Evolutionary conservation across 2,797 vertebrate species (phyloP), one percentile per base, ranked within the genome.

Genomic region (Muscicapa comitata): DNA sequence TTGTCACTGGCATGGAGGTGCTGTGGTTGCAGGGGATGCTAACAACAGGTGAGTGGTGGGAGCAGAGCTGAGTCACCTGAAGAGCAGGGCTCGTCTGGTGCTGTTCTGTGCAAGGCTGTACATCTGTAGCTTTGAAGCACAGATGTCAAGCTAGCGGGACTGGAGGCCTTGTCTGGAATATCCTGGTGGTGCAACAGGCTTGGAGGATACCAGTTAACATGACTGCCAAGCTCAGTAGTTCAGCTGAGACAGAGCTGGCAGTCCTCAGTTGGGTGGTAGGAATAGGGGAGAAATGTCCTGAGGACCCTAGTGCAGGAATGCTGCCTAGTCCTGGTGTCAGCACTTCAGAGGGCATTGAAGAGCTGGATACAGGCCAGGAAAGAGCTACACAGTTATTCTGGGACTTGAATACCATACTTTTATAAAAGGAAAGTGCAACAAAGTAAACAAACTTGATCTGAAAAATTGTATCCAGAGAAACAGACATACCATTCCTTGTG

Each of bases 331-430:
- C 28, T 37, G 18, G 10, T 76, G n/a, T 13, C 28, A 38, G 18
- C 15, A 17, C 16, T 85, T 76, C 24, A 33, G n/a, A 51, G 19
- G 11, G 13, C 23, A 7, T 13, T 28, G 54, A 67, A 59, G 62
- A 59, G n/a, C 28, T 75, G 8, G 15, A 20, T n/a, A 4, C 18
- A 28, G 12, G 8, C 20, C 28, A 37, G 38, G 17, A 51, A 43
- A 19, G 13, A 59, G 53, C 18, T 28, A 16, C 45, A 28, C 0
- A 0, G 8, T 74, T 58, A 18, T 31, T 50, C 4, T 51, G 26
- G 8, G 11, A 58, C 11, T 28, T 43, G 61, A 50, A 57, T 13
- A 35, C 14, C 9, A 3, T 58, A 43, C 3, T 43, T 51, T 58
- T 66, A 3, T 37, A 66, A n/a, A 5, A 37, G 14, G 18, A 51